Evolutionary conservation across 2,113 vertebrate species (phyloP), one percentile per base, ranked within the genome.

Genomic region (Pelusios castaneus): DNA sequence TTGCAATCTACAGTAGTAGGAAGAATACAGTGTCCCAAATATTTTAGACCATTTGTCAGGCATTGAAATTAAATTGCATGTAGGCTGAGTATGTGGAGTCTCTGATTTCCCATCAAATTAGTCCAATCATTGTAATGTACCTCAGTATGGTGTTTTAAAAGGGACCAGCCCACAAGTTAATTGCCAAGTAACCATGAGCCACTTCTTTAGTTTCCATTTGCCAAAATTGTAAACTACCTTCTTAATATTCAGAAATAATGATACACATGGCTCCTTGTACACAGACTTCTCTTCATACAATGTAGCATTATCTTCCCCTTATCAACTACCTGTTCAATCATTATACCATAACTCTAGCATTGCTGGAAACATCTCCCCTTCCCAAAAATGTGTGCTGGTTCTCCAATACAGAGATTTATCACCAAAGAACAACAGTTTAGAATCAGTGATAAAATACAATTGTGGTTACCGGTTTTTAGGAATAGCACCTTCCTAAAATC

Each of bases 11-110:
- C 89, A 95, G 91, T 82, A 91, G 9, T 77, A 86, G 90, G 89
- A 91, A 70, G 92, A 89, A 52, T 87, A 95, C 82, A 91, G 56
- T 89, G 88, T 85, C 81, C 76, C 93, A 90, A 92, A 93, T 96
- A 94, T 81, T 96, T 97, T 90, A 95, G 91, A 88, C 91, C 13
- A 54, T 75, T 85, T 52, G 29, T 94, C 83, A 84, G 67, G 29
- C 76, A 96, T 96, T 80, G 84, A 76, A 92, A 91, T 93, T 95
- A 91, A 89, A 43, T 80, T 87, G 84, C 49, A 88, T 77, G 27
- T 86, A 95, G 94, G 92, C 49, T 41, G 80, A 58, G 54, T 60
- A 17, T 29, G 24, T 34, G 2, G 4, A 80, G 76, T 55, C 70
- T 63, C 49, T 55, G 17, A 13, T 92, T 90, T 89, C 54, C 34